Evolutionary conservation across 2,113 vertebrate genomes (phyloP).

Genomic region (Forbesichthys agassizii): DNA sequence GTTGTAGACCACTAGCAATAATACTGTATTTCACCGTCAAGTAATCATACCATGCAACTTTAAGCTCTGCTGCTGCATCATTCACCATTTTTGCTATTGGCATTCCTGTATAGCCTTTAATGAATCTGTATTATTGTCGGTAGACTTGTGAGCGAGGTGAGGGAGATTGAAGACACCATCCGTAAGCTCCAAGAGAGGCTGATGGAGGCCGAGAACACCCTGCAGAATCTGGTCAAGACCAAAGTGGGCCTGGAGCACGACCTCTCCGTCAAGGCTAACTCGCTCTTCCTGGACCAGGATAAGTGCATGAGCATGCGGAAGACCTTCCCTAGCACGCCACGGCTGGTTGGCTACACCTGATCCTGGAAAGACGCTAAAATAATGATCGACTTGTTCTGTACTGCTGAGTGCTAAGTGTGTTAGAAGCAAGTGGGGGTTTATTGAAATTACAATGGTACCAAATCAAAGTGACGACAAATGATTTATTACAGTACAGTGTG

Average conservation of each 20-base stretch:
- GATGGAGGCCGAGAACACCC: constrained; percentile 81
- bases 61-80: no score
- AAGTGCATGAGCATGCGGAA: constrained; percentile 93
- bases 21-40: no score
- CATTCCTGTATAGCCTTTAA: neutral
- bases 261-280: constrained; percentile 88
- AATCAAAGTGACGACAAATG: no score
- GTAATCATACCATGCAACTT: no score
- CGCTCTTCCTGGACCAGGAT: constrained; percentile 92
- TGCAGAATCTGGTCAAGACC: constrained; percentile 84
- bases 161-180: constrained; percentile 86
- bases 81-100: no score
- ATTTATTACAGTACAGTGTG: neutral
- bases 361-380: neutral
- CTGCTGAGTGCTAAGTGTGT: constrained; percentile 35
- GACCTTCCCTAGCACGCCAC: constrained; percentile 84
- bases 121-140: neutral
- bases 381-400: neutral
- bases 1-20: no score
- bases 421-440: constrained; percentile 3
- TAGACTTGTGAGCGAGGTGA: constrained; percentile 88
- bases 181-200: constrained; percentile 83
- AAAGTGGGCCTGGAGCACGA: constrained; percentile 88
- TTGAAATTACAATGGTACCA: neutral
- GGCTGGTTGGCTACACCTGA: constrained; percentile 83